A percentile compares a stretch with the other conserved stretches of the same genome.
Conservation (phyloP, 2,888 invertebrate genomes). For the Drosophila pullipes region DNA sequence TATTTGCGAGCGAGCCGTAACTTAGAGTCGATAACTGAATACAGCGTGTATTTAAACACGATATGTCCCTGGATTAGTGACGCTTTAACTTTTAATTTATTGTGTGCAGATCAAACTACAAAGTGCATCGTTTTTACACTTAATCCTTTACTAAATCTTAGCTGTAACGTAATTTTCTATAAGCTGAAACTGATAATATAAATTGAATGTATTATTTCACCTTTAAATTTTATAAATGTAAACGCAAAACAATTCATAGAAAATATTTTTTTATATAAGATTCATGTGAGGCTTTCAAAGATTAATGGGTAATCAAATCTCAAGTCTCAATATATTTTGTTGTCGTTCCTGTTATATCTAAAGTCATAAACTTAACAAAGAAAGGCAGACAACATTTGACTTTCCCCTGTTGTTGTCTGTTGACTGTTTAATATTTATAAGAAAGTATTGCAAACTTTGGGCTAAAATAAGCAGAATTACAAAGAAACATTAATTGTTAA, state of each 20-base stretch:
- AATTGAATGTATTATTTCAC: neutral
- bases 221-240: neutral
- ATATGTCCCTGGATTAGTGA: neutral
- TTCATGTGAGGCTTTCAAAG: neutral
- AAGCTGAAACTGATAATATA: neutral
- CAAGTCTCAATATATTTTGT: too few relatives aligned
- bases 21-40: constrained; percentile 1
- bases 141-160: neutral
- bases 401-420: neutral
- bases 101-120: neutral
- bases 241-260: neutral
- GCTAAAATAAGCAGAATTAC: neutral
- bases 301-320: too few relatives aligned
- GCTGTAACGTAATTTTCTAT: neutral
- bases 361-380: too few relatives aligned
- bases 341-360: too few relatives aligned
- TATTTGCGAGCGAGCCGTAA: neutral
- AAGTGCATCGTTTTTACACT: neutral
- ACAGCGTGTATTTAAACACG: neutral
- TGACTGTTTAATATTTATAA: neutral
- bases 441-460: neutral
- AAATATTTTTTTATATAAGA: neutral
- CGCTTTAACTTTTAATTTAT: neutral
- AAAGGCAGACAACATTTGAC: too few relatives aligned
- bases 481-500: neutral